Conservation (phyloP, 2,797 vertebrate genomes). For the Sorex maritimensis region DNA sequence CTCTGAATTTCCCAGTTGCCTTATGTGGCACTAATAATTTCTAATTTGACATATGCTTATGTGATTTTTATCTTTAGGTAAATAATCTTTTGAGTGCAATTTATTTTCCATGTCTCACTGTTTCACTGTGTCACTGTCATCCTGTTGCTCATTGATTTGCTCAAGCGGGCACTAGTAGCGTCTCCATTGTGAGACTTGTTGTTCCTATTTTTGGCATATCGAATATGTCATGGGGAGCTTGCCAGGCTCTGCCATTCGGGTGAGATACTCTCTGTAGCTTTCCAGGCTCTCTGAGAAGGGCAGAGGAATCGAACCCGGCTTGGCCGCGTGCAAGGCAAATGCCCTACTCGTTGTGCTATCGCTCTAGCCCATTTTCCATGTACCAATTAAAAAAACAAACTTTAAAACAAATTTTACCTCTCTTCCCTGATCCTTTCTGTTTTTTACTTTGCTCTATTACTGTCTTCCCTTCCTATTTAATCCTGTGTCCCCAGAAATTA, state of each 20-base stretch:
- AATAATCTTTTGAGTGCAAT: conserved; percentile 32
- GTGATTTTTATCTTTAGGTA: conserved; percentile 47
- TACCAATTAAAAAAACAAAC: background rate
- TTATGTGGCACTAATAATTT: conserved; percentile 26
- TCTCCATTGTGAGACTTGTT: too few relatives aligned
- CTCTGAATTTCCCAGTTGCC: conserved; percentile 43
- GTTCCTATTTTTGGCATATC: too few relatives aligned
- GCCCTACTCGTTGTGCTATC: too few relatives aligned
- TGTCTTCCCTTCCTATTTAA: background rate
- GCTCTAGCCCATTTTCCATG: background rate
- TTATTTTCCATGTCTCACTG: background rate
- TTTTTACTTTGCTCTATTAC: background rate
- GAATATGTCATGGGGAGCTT: too few relatives aligned
- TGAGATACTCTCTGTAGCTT: too few relatives aligned
- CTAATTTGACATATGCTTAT: conserved; percentile 45
- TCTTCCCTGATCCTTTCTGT: background rate
- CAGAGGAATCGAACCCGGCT: too few relatives aligned
- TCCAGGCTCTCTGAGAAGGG: too few relatives aligned
- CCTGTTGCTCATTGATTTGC: too few relatives aligned
- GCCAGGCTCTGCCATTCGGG: too few relatives aligned
- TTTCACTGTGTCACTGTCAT: too few relatives aligned
- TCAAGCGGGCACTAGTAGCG: too few relatives aligned
- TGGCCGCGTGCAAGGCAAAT: too few relatives aligned
- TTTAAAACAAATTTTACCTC: background rate
- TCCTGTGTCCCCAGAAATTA: conserved; percentile 32